Evolutionary conservation across 2,113 vertebrate genomes (phyloP).

Genomic region (Seriola dumerili): DNA sequence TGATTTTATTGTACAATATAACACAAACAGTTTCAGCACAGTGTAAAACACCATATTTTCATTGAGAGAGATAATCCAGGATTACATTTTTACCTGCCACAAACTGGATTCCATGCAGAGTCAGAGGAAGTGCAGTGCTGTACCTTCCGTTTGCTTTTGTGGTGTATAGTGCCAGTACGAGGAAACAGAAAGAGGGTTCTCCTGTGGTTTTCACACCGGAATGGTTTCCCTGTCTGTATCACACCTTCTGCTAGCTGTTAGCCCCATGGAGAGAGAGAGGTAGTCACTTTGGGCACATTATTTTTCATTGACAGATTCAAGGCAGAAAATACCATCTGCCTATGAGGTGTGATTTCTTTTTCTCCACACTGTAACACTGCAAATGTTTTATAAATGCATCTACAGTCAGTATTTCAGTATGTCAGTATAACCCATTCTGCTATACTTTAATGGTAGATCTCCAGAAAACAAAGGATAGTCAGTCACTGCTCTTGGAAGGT

Average conservation of each 20-base stretch:
- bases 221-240: constrained; percentile 76
- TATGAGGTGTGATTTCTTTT: constrained; percentile 6
- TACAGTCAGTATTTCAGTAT: background rate
- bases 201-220: constrained; percentile 81
- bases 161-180: constrained; percentile 56
- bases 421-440: background rate
- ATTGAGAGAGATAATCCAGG: background rate
- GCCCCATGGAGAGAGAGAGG: constrained; percentile 67
- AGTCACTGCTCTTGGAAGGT: background rate
- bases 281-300: constrained; percentile 53
- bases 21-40: background rate
- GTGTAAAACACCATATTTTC: background rate
- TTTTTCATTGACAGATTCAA: constrained; percentile 64
- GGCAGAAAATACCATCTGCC: constrained; percentile 43
- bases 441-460: background rate
- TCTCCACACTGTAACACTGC: background rate
- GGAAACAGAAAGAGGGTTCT: constrained; percentile 68
- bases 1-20: background rate
- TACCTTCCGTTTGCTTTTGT: constrained; percentile 67
- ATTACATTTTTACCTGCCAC: constrained; percentile 25
- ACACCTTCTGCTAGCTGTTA: constrained; percentile 80
- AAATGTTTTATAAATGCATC: background rate
- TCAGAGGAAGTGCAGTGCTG: constrained; percentile 66
- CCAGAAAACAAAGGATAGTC: background rate
- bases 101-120: constrained; percentile 58